Percentiles rank a stretch among this genome's conserved stretches.
Conservation (phyloP, 2,113 vertebrate species). For the Motacilla tschutschensis region DNA sequence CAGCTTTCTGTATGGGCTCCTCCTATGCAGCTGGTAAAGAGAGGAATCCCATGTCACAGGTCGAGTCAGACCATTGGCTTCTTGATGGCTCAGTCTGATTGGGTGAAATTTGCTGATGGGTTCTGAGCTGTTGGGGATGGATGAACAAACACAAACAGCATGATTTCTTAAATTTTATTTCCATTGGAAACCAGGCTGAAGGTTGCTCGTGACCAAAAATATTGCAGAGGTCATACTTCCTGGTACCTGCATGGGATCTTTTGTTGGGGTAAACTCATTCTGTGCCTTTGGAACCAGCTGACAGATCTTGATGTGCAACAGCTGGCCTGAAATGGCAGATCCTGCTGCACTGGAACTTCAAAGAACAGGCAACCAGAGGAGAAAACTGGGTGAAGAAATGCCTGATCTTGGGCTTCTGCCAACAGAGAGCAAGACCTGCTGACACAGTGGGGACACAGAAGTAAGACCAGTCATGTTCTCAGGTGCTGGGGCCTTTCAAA, state of each 20-base stretch:
- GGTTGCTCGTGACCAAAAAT: not conserved
- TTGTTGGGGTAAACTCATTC: not conserved
- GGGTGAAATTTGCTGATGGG: not conserved
- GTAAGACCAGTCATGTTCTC: not conserved
- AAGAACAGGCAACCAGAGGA: not conserved
- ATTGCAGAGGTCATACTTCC: not conserved
- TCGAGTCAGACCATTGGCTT: not conserved
- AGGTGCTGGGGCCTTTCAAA: not conserved
- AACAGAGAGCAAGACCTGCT: not conserved
- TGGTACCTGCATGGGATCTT: not conserved
- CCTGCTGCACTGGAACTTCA: accelerated
- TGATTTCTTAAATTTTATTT: not conserved
- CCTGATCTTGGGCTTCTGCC: not conserved
- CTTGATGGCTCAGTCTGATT: not conserved
- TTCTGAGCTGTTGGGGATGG: not conserved
- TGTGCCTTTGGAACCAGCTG: not conserved
- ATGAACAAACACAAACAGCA: not conserved
- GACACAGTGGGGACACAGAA: not conserved
- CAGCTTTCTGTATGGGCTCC: not conserved
- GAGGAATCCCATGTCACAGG: not conserved
- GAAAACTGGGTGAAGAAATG: not conserved
- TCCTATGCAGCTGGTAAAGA: not conserved
- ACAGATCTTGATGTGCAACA: not conserved
- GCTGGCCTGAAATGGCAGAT: not conserved
- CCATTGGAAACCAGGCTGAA: not conserved